A percentile compares a stretch with the other conserved stretches of the same genome.
phyloP scores from a whole-genome alignment of 2,888 invertebrate species.

The Lasioglossum morio region DNA sequence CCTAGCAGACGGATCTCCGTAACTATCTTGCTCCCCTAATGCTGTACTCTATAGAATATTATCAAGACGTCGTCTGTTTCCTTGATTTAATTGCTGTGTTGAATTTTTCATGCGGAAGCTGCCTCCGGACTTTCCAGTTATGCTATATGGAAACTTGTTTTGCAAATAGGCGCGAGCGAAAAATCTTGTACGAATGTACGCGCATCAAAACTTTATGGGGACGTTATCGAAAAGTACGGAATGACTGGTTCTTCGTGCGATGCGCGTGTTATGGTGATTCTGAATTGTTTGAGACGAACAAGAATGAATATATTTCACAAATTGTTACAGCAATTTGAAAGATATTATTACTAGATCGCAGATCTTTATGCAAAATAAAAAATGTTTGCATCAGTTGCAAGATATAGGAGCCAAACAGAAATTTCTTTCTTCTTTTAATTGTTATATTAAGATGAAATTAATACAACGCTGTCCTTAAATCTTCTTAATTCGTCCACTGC shows the following conservation, averaged over 20 bases:
- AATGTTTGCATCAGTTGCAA: too few relatives aligned
- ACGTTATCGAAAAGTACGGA: not conserved
- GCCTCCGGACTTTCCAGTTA: conserved; percentile 1
- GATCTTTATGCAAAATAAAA: too few relatives aligned
- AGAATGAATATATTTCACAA: not conserved
- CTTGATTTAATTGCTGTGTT: not conserved
- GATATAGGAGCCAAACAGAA: too few relatives aligned
- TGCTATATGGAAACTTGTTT: not conserved
- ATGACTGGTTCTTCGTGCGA: not conserved
- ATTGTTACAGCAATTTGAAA: not conserved
- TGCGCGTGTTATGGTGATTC: not conserved
- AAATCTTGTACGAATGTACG: not conserved
- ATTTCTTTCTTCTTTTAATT: too few relatives aligned
- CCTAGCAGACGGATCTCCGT: conserved; percentile 30
- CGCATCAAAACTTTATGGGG: not conserved
- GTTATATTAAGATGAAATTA: too few relatives aligned
- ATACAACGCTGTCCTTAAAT: too few relatives aligned
- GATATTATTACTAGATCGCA: not conserved
- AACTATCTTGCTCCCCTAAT: conserved; percentile 23
- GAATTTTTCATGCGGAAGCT: not conserved
- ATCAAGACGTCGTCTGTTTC: conserved; percentile 8
- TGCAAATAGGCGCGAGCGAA: not conserved
- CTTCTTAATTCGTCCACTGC: too few relatives aligned
- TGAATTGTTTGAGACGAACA: not conserved
- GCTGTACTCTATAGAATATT: not conserved